phyloP scores from a whole-genome alignment of 2,797 vertebrate genomes.

The Benthosema pterotum region DNA sequence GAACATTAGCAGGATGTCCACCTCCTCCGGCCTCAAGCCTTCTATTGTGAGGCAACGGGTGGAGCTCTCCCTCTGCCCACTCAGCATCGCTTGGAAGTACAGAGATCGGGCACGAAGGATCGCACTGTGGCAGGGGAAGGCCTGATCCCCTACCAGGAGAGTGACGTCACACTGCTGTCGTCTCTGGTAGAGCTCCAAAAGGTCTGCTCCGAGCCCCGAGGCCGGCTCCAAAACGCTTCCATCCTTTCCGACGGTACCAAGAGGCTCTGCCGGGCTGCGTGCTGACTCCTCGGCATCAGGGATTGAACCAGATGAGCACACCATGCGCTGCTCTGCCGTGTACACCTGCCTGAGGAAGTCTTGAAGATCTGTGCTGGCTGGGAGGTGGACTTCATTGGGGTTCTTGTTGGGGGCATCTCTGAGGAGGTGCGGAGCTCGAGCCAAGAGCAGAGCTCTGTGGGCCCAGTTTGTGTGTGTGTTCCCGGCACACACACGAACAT shows the following conservation, averaged over 20 bases:
- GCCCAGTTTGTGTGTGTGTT: conserved; percentile 72
- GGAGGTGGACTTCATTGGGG: conserved; percentile 72
- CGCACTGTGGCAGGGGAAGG: conserved; percentile 92
- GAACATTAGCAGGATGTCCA: conserved; percentile 90
- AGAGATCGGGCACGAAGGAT: conserved; percentile 93
- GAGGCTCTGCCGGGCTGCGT: conserved; percentile 23
- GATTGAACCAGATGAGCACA: conserved; percentile 25
- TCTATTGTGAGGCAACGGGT: conserved; percentile 90
- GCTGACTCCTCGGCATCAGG: conserved; percentile 16
- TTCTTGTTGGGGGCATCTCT: conserved; percentile 60
- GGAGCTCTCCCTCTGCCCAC: conserved; percentile 94
- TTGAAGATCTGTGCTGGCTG: conserved; percentile 77
- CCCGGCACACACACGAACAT: too few relatives aligned
- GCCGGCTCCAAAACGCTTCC: conserved; percentile 77
- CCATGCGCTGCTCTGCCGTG: conserved; percentile 67
- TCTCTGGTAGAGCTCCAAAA: conserved; percentile 86
- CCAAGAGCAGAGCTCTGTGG: conserved; percentile 87
- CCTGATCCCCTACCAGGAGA: conserved; percentile 85
- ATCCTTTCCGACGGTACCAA: conserved; percentile 48
- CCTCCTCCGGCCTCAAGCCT: conserved; percentile 87
- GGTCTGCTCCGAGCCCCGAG: conserved; percentile 87
- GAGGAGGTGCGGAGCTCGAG: conserved; percentile 81
- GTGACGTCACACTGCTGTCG: conserved; percentile 86
- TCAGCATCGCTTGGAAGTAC: conserved; percentile 96
- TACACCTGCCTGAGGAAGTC: conserved; percentile 76